These are phyloP conservation scores for Sigmodon hispidus DNA, from an alignment of 2,113 vertebrate species.

Conservation along the genomic window DNA sequence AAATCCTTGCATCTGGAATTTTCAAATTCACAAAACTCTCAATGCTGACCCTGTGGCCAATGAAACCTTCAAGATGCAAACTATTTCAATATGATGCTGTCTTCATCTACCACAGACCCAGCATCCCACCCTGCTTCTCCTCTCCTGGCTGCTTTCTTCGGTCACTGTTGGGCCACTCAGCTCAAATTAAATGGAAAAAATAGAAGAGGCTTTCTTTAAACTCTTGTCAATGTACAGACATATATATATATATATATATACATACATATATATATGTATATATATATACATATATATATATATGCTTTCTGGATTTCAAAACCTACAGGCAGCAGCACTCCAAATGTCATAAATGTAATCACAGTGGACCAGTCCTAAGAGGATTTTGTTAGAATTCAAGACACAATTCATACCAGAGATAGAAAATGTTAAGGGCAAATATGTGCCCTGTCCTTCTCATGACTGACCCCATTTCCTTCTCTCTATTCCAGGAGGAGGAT, in stretches of 20 bases:
- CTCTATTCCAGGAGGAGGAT: background rate
- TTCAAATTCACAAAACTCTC: constrained; percentile 1
- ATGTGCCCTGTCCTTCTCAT: background rate
- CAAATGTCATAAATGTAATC: background rate
- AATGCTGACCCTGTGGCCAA: background rate
- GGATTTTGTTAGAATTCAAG: background rate
- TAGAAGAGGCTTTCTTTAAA: constrained; percentile 25
- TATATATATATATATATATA: background rate
- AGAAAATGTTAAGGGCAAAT: background rate
- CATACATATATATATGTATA: too few relatives aligned
- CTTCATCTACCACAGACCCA: background rate
- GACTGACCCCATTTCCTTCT: background rate
- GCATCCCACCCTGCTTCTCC: background rate
- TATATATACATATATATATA: too few relatives aligned
- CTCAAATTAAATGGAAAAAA: constrained; percentile 31
- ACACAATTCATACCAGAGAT: background rate
- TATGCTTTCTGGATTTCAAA: background rate
- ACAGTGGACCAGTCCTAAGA: constrained; percentile 3
- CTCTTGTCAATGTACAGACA: background rate
- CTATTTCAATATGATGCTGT: background rate
- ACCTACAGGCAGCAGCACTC: background rate
- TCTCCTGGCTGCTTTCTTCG: background rate
- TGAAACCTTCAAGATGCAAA: background rate
- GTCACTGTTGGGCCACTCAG: constrained; percentile 15
- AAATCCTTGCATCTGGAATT: constrained; percentile 1